A percentile compares a stretch with the other conserved stretches of the same genome.
Evolutionary conservation across 2,888 invertebrate species (phyloP).

Genomic region (Cheilosia soror): DNA sequence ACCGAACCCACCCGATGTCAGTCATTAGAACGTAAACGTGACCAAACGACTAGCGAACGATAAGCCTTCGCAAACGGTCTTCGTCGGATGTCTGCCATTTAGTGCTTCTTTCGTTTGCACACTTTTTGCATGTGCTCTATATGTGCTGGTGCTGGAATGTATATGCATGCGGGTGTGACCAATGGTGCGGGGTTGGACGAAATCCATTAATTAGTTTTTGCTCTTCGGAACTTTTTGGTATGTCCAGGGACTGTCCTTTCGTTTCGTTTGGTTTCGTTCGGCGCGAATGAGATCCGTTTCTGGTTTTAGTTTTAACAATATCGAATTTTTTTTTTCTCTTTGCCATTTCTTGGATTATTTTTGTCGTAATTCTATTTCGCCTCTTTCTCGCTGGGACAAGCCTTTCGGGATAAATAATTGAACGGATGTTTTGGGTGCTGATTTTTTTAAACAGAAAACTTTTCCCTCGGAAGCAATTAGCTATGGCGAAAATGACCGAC

Average conservation of each 20-base stretch:
- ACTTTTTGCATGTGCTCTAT: conserved; percentile 64
- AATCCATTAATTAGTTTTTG: conserved; percentile 73
- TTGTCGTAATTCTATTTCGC: neutral
- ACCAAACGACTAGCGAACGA: conserved; percentile 48
- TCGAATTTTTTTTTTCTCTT: conserved; percentile 5
- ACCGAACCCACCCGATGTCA: conserved; percentile 39
- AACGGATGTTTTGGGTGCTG: conserved; percentile 33
- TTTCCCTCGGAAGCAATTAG: conserved; percentile 36
- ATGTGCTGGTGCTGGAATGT: conserved; percentile 25
- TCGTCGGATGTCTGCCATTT: conserved; percentile 58
- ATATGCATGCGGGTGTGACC: conserved; percentile 22
- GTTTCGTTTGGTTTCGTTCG: conserved; percentile 30
- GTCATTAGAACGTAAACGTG: conserved; percentile 67
- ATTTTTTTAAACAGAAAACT: conserved; percentile 9
- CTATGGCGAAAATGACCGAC: neutral
- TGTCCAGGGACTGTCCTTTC: conserved; percentile 21
- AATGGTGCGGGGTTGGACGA: conserved; percentile 1
- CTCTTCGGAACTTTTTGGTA: conserved; percentile 38
- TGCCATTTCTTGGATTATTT: conserved; percentile 1
- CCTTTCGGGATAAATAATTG: conserved; percentile 54
- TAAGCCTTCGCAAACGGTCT: conserved; percentile 55
- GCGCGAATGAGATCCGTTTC: conserved; percentile 36
- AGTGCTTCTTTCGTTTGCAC: conserved; percentile 46
- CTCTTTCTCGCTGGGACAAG: conserved; percentile 3
- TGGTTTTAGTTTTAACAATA: conserved; percentile 32